A percentile compares a stretch with the other conserved stretches of the same genome.
Conservation (phyloP, 2,113 vertebrate species). For the Hymenochirus boettgeri region DNA sequence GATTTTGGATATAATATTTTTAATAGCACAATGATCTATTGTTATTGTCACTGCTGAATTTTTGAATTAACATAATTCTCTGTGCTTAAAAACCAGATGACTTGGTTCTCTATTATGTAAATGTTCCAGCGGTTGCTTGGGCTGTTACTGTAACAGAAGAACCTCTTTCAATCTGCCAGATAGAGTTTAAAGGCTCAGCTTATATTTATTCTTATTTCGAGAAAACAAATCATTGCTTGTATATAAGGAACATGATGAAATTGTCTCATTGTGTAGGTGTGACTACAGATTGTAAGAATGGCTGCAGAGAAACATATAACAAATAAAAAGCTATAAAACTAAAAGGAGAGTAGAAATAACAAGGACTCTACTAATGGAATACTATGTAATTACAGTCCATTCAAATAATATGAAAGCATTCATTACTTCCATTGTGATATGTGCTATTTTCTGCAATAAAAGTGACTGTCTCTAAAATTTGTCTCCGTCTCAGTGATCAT, state of each 20-base stretch:
- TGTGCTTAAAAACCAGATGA: too few species aligned
- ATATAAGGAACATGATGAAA: slow-evolving; percentile 15
- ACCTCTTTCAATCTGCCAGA: too few species aligned
- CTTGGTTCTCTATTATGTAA: too few species aligned
- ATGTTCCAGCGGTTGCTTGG: too few species aligned
- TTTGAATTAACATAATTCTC: too few species aligned
- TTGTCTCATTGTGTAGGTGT: slow-evolving; percentile 34
- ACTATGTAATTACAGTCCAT: slow-evolving; percentile 13
- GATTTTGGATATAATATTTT: too few species aligned
- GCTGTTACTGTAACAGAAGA: too few species aligned
- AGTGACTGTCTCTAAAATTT: background rate
- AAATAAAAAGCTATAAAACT: slow-evolving; percentile 4
- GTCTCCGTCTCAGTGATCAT: too few species aligned
- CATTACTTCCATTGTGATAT: background rate
- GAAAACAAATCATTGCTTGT: slow-evolving; percentile 16
- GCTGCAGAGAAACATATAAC: background rate
- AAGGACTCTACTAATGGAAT: background rate
- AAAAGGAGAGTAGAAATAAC: background rate
- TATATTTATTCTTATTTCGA: slow-evolving; percentile 23
- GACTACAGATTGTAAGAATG: slow-evolving; percentile 11
- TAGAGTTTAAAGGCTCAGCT: too few species aligned
- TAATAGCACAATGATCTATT: too few species aligned
- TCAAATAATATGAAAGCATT: slow-evolving; percentile 5
- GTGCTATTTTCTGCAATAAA: background rate
- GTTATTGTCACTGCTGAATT: too few species aligned